phyloP scores from a whole-genome alignment of 1,140 invertebrate genomes.

The Saxidomus purpurata region DNA sequence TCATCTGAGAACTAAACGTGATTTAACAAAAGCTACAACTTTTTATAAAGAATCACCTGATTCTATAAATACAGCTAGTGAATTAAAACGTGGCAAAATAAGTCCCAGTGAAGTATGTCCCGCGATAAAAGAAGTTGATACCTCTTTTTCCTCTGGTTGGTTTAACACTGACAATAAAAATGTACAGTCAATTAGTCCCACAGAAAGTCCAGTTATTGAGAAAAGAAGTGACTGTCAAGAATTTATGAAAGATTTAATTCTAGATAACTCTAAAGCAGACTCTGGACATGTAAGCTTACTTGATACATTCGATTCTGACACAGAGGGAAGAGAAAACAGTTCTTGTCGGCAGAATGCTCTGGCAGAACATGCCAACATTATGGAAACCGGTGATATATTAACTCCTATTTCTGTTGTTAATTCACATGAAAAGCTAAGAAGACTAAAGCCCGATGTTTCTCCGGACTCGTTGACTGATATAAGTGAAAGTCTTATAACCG shows the following conservation, averaged over 20 bases:
- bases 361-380: background rate
- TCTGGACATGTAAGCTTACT: conserved; percentile 47
- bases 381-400: background rate
- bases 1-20: background rate
- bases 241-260: background rate
- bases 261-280: conserved; percentile 36
- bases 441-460: conserved; percentile 30
- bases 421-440: background rate
- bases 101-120: background rate
- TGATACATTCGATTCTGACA: background rate
- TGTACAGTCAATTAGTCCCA: background rate
- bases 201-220: background rate
- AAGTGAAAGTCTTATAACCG: conserved; percentile 55
- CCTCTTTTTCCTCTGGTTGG: background rate
- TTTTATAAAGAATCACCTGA: background rate
- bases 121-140: background rate
- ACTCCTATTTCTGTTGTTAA: background rate
- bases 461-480: conserved; percentile 56
- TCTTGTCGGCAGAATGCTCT: no score
- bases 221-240: background rate
- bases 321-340: background rate
- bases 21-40: background rate
- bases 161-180: background rate
- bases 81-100: background rate
- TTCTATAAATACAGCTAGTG: background rate